These are phyloP conservation scores for Chymomyza fuscimana DNA, from an alignment of 2,888 invertebrate genomes.

Conservation along the genomic window DNA sequence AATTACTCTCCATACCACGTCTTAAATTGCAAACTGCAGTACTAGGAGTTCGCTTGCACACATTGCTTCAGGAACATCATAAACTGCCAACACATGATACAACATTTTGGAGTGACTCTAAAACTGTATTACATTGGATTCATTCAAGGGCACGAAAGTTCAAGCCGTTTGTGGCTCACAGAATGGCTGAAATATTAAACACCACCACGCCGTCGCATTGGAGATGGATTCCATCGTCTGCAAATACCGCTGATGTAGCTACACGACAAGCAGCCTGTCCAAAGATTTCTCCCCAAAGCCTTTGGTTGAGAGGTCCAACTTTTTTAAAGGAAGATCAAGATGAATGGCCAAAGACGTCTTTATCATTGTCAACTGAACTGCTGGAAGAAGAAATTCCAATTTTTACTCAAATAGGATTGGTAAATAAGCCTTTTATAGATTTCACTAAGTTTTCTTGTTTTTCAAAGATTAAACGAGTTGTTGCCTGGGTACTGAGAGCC, in stretches of 20 bases:
- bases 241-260: neutral
- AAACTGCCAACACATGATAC: neutral
- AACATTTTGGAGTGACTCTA: neutral
- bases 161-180: neutral
- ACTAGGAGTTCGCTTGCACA: too few species aligned
- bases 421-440: neutral
- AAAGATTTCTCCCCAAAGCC: neutral
- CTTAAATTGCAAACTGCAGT: too few species aligned
- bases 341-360: neutral
- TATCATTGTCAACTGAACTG: neutral
- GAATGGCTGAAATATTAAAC: neutral
- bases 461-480: neutral
- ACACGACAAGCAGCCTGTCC: neutral
- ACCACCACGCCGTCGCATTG: too few species aligned
- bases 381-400: neutral
- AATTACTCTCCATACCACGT: too few species aligned
- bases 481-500: neutral
- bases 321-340: neutral
- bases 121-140: neutral
- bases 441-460: neutral
- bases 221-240: neutral
- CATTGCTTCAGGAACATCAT: too few species aligned
- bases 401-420: too few species aligned
- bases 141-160: neutral
- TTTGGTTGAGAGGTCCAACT: neutral